Percentiles rank a stretch among this genome's conserved stretches.
These are phyloP conservation scores for Lordiphosa fenestrarum DNA, from an alignment of 2,888 invertebrate species.

Conservation along the genomic window DNA sequence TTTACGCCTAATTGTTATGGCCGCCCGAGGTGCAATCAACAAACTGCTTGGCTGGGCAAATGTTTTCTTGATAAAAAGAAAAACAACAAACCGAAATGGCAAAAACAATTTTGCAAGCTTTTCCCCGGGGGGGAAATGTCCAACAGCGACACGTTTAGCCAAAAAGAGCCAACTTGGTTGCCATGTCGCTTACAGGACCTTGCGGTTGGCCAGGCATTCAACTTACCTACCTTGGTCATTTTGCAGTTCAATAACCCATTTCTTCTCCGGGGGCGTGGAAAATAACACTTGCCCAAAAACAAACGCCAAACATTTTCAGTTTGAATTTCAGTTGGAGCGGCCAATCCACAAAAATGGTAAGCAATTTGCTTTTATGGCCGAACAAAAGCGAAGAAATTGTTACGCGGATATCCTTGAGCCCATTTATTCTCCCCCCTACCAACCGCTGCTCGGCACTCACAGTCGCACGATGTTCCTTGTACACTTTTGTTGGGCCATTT, in stretches of 20 bases:
- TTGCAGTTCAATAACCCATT: conserved; percentile 56
- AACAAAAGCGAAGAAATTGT: conserved; percentile 39
- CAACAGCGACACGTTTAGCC: conserved; percentile 26
- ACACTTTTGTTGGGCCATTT: conserved; percentile 24
- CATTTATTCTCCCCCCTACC: too few species aligned
- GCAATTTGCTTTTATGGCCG: conserved; percentile 66
- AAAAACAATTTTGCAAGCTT: conserved; percentile 28
- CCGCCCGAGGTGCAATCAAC: conserved; percentile 69
- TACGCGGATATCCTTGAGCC: conserved; percentile 45
- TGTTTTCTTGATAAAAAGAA: conserved; percentile 27
- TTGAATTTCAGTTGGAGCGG: conserved; percentile 25
- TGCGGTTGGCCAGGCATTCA: conserved; percentile 18
- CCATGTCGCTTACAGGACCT: conserved; percentile 36
- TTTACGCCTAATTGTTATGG: conserved; percentile 72
- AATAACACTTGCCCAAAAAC: conserved; percentile 4
- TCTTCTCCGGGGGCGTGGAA: conserved; percentile 19
- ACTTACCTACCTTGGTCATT: conserved; percentile 33
- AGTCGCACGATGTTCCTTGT: conserved; percentile 35
- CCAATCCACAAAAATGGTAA: conserved; percentile 59
- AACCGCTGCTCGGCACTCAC: too few species aligned
- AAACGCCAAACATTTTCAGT: conserved; percentile 24
- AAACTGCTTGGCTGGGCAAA: conserved; percentile 25
- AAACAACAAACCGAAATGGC: background rate
- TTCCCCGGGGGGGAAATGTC: conserved; percentile 14
- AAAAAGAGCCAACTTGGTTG: conserved; percentile 16